These are phyloP conservation scores for Gonioctena quinquepunctata DNA, from an alignment of 1,140 invertebrate species.

Conservation along the genomic window DNA sequence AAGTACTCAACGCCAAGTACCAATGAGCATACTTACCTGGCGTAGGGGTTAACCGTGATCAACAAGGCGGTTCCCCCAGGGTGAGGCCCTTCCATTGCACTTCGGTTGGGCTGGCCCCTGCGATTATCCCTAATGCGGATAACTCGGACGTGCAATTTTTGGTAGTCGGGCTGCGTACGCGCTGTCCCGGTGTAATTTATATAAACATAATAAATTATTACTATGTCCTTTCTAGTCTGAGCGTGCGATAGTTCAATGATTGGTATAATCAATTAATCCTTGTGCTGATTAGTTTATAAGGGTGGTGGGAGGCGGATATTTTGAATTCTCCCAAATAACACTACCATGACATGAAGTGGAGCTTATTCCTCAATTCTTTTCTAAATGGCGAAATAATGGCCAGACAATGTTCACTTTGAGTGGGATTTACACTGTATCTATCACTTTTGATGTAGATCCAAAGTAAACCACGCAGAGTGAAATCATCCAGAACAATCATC, in stretches of 20 bases:
- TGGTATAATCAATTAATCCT: neutral
- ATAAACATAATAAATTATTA: neutral
- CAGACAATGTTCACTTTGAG: no score
- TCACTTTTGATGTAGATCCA: conserved; percentile 9
- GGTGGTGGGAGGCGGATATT: no score
- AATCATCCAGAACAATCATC: neutral
- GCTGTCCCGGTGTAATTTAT: conserved; percentile 23
- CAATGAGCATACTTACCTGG: conserved; percentile 29
- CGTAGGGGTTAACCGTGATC: conserved; percentile 35
- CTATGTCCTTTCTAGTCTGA: neutral
- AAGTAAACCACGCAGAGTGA: neutral
- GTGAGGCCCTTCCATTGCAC: conserved; percentile 30
- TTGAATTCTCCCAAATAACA: neutral
- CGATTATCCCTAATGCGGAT: conserved; percentile 30
- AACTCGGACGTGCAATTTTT: conserved; percentile 24
- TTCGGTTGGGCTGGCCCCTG: conserved; percentile 31
- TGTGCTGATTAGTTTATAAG: no score
- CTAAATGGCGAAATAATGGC: neutral
- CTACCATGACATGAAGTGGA: neutral
- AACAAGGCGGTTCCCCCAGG: conserved; percentile 29
- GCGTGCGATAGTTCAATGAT: neutral
- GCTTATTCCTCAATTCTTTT: neutral
- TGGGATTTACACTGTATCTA: neutral
- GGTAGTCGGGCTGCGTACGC: conserved; percentile 20
- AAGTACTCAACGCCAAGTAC: neutral